Evolutionary conservation across 2,797 vertebrate genomes (phyloP).

Genomic region (Oceanodroma leucorhoa): DNA sequence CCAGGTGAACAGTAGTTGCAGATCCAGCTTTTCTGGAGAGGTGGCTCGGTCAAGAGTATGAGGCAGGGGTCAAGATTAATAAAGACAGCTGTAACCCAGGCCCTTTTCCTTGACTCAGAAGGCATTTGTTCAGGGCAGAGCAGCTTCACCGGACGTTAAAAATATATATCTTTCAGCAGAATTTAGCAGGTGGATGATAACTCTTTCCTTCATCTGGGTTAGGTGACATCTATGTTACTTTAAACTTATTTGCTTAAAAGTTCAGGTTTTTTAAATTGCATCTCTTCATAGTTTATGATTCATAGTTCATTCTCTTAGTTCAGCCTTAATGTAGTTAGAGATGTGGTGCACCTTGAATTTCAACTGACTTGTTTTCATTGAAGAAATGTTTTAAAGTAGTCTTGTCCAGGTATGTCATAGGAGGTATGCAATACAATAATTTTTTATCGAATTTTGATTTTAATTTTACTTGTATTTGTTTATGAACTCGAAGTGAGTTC

Average conservation of each 20-base stretch:
- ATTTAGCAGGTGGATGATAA: neutral
- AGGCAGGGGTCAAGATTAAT: neutral
- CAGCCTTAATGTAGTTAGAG: neutral
- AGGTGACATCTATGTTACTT: neutral
- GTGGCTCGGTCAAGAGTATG: rapidly evolving
- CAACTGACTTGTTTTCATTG: neutral
- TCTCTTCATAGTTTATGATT: neutral
- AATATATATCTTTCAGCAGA: neutral
- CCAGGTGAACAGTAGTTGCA: slow-evolving; percentile 3
- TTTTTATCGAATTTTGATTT: neutral
- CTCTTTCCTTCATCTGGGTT: neutral
- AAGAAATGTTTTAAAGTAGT: neutral
- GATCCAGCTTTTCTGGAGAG: slow-evolving; percentile 16
- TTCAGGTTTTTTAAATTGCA: neutral
- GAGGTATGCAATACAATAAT: neutral
- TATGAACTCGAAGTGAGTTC: neutral
- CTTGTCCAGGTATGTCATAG: neutral
- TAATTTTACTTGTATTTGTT: neutral
- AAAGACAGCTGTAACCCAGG: slow-evolving; percentile 18
- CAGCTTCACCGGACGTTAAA: neutral
- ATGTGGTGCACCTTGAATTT: neutral
- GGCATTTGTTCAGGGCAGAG: neutral
- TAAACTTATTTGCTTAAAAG: neutral
- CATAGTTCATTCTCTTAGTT: neutral
- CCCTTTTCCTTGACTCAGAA: neutral